Conservation (phyloP, 2,797 vertebrate genomes). For the Lepidocolaptes lacrymiger region DNA sequence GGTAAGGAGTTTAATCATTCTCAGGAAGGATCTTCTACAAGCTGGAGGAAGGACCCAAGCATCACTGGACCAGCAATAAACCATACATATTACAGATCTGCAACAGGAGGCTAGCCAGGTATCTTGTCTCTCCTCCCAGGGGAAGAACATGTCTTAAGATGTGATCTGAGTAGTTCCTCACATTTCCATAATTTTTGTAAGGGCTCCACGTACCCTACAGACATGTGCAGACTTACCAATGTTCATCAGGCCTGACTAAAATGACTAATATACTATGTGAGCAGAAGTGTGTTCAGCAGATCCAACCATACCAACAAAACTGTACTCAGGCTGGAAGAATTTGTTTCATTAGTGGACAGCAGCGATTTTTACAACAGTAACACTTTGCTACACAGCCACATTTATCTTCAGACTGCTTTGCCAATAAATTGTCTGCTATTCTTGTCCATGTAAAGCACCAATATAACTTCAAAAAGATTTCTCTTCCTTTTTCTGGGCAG, state of each 20-base stretch:
- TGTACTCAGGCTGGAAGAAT: background rate
- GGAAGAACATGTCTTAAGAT: background rate
- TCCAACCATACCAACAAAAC: background rate
- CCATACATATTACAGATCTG: background rate
- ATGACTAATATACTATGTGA: background rate
- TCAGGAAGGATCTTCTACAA: background rate
- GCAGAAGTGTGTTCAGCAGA: fast-evolving
- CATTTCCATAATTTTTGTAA: background rate
- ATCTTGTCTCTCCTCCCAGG: background rate
- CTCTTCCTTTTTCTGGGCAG: slow-evolving; percentile 49
- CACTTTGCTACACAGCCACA: background rate
- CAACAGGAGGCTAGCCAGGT: background rate
- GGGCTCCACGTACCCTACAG: background rate
- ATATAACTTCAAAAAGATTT: slow-evolving; percentile 56
- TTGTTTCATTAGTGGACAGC: background rate
- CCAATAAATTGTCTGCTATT: slow-evolving; percentile 2
- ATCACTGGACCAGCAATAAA: background rate
- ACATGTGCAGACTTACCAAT: fast-evolving
- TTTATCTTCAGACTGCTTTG: background rate
- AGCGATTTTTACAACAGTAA: background rate
- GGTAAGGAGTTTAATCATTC: background rate
- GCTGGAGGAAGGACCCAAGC: background rate
- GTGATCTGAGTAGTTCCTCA: background rate
- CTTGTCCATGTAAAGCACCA: background rate
- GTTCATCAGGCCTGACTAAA: background rate